phyloP scores from a whole-genome alignment of 2,888 invertebrate genomes.

The Himalopsyche kuldschensis region DNA sequence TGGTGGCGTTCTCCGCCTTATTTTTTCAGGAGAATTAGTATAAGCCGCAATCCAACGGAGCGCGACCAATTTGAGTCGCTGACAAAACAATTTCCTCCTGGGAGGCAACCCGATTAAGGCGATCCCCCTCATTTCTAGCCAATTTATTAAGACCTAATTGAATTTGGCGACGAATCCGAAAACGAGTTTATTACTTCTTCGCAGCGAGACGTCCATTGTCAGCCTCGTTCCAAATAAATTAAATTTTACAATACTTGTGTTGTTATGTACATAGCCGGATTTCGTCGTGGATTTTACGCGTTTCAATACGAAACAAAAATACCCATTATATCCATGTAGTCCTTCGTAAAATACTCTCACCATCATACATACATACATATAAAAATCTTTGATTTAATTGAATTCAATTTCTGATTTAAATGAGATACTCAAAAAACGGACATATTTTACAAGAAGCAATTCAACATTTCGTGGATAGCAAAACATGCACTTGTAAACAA shows the following conservation, averaged over 20 bases:
- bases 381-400: too few species aligned
- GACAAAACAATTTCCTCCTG: not conserved
- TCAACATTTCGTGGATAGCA: too few species aligned
- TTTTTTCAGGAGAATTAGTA: not conserved
- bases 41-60: not conserved
- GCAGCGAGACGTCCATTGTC: constrained; percentile 6
- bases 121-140: constrained; percentile 22
- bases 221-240: constrained; percentile 9
- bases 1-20: not conserved
- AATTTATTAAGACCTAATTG: constrained; percentile 39
- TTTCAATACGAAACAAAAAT: not conserved
- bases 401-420: too few species aligned
- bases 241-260: constrained; percentile 20
- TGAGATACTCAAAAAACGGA: too few species aligned
- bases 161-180: constrained; percentile 32
- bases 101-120: constrained; percentile 1
- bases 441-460: too few species aligned
- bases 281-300: not conserved
- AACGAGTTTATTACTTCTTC: constrained; percentile 33
- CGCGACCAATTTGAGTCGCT: not conserved
- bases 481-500: too few species aligned
- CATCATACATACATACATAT: too few species aligned
- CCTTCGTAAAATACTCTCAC: too few species aligned
- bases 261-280: not conserved
- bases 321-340: not conserved